Percentiles rank a stretch among this genome's conserved stretches.
phyloP scores from a whole-genome alignment of 2,113 vertebrate species.

The Albula goreensis region DNA sequence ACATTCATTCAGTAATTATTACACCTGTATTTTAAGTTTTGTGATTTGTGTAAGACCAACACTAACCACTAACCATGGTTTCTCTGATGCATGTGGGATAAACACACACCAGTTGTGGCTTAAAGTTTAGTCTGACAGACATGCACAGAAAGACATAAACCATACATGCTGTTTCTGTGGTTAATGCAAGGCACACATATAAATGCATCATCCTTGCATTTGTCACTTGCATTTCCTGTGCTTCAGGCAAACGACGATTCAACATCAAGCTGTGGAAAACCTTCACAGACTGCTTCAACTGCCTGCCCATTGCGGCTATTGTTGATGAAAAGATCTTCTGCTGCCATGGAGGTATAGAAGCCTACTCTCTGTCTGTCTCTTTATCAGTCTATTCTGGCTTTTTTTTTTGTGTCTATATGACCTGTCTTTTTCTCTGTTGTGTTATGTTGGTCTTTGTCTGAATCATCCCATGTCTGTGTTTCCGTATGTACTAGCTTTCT shows the following conservation, averaged over 20 bases:
- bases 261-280: slow-evolving; percentile 98
- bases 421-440: not conserved
- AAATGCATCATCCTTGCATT: not conserved
- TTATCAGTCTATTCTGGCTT: not conserved
- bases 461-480: no score
- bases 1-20: no score
- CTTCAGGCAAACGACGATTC: slow-evolving; percentile 88
- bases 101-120: not conserved
- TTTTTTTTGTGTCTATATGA: not conserved
- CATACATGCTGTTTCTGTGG: not conserved
- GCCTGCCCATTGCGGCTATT: slow-evolving; percentile 93
- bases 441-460: not conserved
- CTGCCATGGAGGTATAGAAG: slow-evolving; percentile 86
- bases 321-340: slow-evolving; percentile 98
- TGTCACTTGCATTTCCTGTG: not conserved
- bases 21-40: not conserved
- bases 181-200: not conserved
- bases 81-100: slow-evolving; percentile 65
- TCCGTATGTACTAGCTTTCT: not conserved
- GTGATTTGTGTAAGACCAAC: no score
- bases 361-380: not conserved
- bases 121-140: no score
- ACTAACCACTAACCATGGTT: not conserved
- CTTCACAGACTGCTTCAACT: slow-evolving; percentile 96
- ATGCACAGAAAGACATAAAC: not conserved